phyloP scores from a whole-genome alignment of 1,140 invertebrate genomes.

The Asobara japonica region DNA sequence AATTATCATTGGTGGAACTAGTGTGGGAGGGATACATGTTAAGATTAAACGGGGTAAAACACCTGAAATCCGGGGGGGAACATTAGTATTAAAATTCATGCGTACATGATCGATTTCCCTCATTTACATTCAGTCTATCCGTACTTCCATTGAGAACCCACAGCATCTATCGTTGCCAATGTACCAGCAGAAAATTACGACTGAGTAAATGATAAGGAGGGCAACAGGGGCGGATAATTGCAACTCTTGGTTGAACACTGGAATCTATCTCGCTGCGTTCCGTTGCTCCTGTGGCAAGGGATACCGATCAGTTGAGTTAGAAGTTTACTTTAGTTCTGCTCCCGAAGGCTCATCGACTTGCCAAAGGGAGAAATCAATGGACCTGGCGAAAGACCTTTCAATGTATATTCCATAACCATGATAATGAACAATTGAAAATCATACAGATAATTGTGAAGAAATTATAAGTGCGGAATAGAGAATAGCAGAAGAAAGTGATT shows the following conservation, averaged over 20 bases:
- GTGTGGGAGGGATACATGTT: neutral
- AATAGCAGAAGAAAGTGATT: constrained; percentile 36
- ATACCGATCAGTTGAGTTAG: constrained; percentile 45
- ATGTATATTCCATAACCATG: neutral
- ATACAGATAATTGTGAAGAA: neutral
- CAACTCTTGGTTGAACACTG: neutral
- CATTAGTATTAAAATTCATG: constrained; percentile 8
- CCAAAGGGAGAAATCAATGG: neutral
- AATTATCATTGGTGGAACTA: neutral
- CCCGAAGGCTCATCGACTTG: neutral
- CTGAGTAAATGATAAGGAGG: constrained; percentile 34
- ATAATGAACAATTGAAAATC: neutral
- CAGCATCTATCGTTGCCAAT: neutral
- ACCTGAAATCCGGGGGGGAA: neutral
- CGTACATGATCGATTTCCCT: constrained; percentile 29
- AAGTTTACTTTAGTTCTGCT: neutral
- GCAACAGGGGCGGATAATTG: constrained; percentile 33
- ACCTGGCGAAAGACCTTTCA: neutral
- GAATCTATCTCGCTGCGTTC: constrained; percentile 43
- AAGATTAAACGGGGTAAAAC: neutral
- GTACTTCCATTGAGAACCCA: neutral
- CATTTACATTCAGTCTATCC: constrained; percentile 6
- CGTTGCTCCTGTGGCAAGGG: constrained; percentile 50
- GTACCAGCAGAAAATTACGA: constrained; percentile 23
- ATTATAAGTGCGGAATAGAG: neutral